phyloP scores from a whole-genome alignment of 2,888 invertebrate genomes.

The Pherbina coryleti region DNA sequence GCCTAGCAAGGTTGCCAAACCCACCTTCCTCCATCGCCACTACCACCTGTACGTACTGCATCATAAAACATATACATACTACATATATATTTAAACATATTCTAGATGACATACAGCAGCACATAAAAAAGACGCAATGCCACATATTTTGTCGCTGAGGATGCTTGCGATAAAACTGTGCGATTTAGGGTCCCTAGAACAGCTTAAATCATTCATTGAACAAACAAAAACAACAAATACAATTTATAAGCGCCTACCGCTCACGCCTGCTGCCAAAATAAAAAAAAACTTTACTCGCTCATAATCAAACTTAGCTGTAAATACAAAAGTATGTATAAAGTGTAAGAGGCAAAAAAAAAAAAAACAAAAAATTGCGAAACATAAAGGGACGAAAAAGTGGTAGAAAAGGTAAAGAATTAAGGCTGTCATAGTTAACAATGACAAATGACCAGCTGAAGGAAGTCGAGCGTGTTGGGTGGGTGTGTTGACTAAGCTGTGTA shows the following conservation, averaged over 20 bases:
- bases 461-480: background rate
- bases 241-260: background rate
- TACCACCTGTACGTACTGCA: no score
- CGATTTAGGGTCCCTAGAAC: background rate
- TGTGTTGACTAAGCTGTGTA: background rate
- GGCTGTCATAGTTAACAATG: constrained; percentile 29
- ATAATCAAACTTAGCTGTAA: no score
- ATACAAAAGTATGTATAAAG: background rate
- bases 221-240: background rate
- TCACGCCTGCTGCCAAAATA: no score
- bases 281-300: no score
- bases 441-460: constrained; percentile 12
- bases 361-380: background rate
- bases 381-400: background rate
- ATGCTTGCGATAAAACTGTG: no score
- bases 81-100: no score
- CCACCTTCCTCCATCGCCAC: background rate
- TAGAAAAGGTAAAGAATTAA: constrained; percentile 26
- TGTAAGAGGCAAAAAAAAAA: background rate
- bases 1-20: background rate
- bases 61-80: no score
- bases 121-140: no score
- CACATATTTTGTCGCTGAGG: no score
- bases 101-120: no score
- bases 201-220: background rate